Evolutionary conservation across 2,888 invertebrate genomes (phyloP).

Genomic region (Lomographa bimaculata): DNA sequence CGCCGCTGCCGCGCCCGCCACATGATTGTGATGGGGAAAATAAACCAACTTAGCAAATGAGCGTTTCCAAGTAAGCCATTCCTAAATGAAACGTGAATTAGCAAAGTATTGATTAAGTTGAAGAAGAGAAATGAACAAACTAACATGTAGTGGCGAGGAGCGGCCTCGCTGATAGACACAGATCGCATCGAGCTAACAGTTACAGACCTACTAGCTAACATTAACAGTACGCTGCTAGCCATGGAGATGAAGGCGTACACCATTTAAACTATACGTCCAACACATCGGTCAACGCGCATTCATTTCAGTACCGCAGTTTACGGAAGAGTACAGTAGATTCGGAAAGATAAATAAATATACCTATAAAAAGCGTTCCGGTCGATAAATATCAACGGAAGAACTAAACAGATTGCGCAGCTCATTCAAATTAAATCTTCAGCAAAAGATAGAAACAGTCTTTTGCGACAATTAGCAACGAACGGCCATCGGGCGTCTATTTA

Average conservation of each 20-base stretch:
- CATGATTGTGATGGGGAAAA: constrained; percentile 54
- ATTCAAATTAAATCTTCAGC: constrained; percentile 82
- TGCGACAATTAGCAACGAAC: constrained; percentile 83
- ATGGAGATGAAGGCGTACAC: constrained; percentile 79
- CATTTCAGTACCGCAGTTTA: constrained; percentile 77
- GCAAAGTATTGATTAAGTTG: constrained; percentile 69
- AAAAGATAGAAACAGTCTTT: constrained; percentile 82
- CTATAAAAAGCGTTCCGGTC: constrained; percentile 82
- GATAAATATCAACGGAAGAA: constrained; percentile 78
- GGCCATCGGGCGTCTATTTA: constrained; percentile 83
- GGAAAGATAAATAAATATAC: constrained; percentile 81
- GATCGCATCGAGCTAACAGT: constrained; percentile 77
- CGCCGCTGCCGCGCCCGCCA: constrained; percentile 38
- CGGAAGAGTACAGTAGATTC: constrained; percentile 77
- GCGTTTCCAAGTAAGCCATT: constrained; percentile 79
- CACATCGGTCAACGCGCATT: constrained; percentile 80
- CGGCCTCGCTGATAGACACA: constrained; percentile 70
- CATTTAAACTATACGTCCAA: constrained; percentile 75
- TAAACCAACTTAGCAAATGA: constrained; percentile 76
- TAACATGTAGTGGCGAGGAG: constrained; percentile 72
- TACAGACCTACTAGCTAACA: constrained; percentile 79
- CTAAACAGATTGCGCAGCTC: constrained; percentile 83
- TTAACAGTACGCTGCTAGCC: constrained; percentile 78
- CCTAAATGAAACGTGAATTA: constrained; percentile 78
- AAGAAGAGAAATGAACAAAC: constrained; percentile 74